Evolutionary conservation across 2,888 invertebrate species (phyloP), one percentile per base, ranked within the genome.

Genomic region (Ormyrus pomaceus): DNA sequence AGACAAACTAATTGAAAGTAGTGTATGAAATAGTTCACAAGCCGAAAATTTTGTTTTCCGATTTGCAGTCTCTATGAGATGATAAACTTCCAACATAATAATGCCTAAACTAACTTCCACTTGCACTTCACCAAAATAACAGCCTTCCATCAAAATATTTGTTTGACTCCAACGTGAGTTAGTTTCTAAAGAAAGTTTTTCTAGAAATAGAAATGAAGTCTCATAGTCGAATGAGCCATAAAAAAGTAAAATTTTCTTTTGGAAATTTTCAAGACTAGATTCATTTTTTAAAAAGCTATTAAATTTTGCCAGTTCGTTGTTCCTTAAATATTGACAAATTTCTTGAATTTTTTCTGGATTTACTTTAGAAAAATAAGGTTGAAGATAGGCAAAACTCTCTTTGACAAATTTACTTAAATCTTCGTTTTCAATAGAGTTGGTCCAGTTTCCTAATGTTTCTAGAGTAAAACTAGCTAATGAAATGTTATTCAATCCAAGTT

Each of bases 11-110:
- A 93, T 92, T 66, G 94, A 88, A 5, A 94, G 90, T 50, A 94
- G 87, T 0, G 94, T 92, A 88, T 96, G 95, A 0, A 95, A 90
- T 6, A 94, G 89, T 90, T 96, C 95, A 87, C 95, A 95, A 0
- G 95, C 95, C 5, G 93, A 92, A 11, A 95, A 91, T 88, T 94
- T 93, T 0, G 93, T 94, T 87, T 93, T 93, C 19, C 95, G 91
- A 86, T 95, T 94, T 80, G 93, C 93, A 8, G 93, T 93, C 75
- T 92, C 92, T 56, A 93, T 87, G 65, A 95, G 87, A 73, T 94
- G 92, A 8, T 94, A 91, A 50, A 95, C 90, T 75, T 93, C 91
- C 0, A 95, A 94, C 55, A 95, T 85, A 83, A 95, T 92, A 50
- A 92, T 91, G 87, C 95, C 93, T 45, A 93, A 88, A 83, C 90